Evolutionary conservation across 2,888 invertebrate genomes (phyloP), one percentile per base, ranked within the genome.

Genomic region (Quadriops clusia): DNA sequence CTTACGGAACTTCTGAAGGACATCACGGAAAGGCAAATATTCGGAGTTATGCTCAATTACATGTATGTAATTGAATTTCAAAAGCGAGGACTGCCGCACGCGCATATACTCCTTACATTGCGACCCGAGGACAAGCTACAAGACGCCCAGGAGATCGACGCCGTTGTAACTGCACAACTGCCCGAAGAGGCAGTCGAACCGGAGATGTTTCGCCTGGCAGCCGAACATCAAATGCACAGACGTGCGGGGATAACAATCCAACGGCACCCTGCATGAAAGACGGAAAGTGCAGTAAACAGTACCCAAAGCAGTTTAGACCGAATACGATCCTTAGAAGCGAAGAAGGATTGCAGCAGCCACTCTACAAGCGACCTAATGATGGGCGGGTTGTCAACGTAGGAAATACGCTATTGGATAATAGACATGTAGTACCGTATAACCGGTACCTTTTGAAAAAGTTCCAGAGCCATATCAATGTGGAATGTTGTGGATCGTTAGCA

Each of bases 381-480:
- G 44, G 40, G 15, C 14, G 3, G 13, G 14, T 8, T 5, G 10
- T 4, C 12, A 11, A 27, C 7, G 29, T 8, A 7, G 18, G 17
- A 8, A 21, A 11, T n/a, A 12, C 8, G 16, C 12, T n/a, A 10
- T 10, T 51, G n/a, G 50, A 56, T 35, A 56, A 55, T 36, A 36
- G 42, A 9, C 50, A 47, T 42, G 47, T 50, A 17, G 55, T 58
- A 4, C 52, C 52, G 15, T 51, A 44, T 23, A 43, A 43, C 37
- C 34, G 41, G 18, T 38, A 36, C 22, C 24, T 45, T 15, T 31
- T 38, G 10, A 22, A 24, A 9, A 33, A 39, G 23, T 46, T 44
- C 32, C 45, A 49, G 38, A 38, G 41, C 32, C 50, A 51, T 30
- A 48, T 51, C 6, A 53, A 51, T 36, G 47, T 50, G 17, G 46